A percentile compares a stretch with the other conserved stretches of the same genome.
Conservation (phyloP, 2,797 vertebrate species). For the Ctenosaura bakeri region DNA sequence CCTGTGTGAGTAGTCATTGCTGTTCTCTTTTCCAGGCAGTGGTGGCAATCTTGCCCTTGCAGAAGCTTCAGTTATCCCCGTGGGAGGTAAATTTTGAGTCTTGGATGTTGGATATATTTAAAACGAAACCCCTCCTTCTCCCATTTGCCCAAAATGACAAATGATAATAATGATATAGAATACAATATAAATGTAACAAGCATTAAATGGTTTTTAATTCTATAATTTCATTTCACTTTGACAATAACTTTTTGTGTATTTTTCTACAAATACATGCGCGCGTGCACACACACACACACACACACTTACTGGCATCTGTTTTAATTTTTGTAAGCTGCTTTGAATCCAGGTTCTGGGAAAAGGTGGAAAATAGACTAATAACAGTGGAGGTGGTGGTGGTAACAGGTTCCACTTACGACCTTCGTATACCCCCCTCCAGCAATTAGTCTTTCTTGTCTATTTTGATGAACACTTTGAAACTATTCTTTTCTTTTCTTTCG, state of each 20-base stretch:
- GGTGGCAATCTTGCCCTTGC: conserved; percentile 2
- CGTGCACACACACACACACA: no score
- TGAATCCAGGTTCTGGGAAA: no score
- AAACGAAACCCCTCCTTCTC: not conserved
- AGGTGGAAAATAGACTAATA: no score
- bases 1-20: not conserved
- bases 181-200: no score
- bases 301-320: no score
- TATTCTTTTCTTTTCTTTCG: not conserved
- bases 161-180: not conserved
- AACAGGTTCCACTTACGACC: not conserved
- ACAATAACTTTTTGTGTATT: no score
- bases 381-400: no score
- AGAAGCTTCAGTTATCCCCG: conserved; percentile 39
- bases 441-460: not conserved
- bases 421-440: not conserved
- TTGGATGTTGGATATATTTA: not conserved
- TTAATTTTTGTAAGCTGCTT: no score
- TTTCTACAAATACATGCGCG: no score
- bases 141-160: not conserved
- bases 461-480: not conserved
- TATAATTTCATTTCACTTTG: no score
- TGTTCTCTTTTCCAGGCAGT: conserved; percentile 19
- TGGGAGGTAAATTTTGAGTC: conserved; percentile 37
- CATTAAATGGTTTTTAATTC: no score